A percentile compares a stretch with the other conserved stretches of the same genome.
These are phyloP conservation scores for Cossypha dichroa DNA, from an alignment of 2,797 vertebrate genomes.

Conservation along the genomic window DNA sequence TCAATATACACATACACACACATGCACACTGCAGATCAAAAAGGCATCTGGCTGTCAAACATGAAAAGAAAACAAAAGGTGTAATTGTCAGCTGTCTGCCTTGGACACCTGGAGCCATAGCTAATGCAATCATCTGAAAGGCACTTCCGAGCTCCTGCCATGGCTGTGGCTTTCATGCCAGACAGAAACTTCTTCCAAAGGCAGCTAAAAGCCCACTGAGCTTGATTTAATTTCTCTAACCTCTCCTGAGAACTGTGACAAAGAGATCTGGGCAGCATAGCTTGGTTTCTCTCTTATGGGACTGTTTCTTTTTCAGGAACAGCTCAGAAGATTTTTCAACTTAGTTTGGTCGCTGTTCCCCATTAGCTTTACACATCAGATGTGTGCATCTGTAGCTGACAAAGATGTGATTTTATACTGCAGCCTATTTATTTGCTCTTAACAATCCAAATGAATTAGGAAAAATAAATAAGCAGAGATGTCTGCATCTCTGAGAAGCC, in stretches of 20 bases:
- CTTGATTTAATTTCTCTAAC: background rate
- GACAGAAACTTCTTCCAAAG: slow-evolving; percentile 6
- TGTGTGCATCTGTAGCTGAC: background rate
- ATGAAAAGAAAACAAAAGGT: slow-evolving; percentile 56
- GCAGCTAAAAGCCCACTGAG: background rate
- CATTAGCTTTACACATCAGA: background rate
- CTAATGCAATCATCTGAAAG: slow-evolving; percentile 8
- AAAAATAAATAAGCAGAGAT: background rate
- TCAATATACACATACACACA: background rate
- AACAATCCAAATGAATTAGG: background rate
- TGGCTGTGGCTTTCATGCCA: slow-evolving; percentile 20
- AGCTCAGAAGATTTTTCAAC: background rate
- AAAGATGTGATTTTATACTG: background rate
- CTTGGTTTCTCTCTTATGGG: background rate
- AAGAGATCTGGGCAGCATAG: background rate
- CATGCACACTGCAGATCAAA: background rate
- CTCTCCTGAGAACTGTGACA: background rate
- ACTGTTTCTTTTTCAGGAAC: background rate
- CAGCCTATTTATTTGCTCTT: background rate
- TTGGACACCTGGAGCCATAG: slow-evolving; percentile 50
- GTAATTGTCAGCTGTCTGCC: slow-evolving; percentile 35
- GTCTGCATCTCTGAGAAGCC: background rate
- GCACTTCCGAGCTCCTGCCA: background rate
- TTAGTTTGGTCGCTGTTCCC: background rate
- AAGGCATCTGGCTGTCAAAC: slow-evolving; percentile 55